Base-by-base conservation (phyloP, 2,797 vertebrate genomes). In the Nasua narica region DNA sequence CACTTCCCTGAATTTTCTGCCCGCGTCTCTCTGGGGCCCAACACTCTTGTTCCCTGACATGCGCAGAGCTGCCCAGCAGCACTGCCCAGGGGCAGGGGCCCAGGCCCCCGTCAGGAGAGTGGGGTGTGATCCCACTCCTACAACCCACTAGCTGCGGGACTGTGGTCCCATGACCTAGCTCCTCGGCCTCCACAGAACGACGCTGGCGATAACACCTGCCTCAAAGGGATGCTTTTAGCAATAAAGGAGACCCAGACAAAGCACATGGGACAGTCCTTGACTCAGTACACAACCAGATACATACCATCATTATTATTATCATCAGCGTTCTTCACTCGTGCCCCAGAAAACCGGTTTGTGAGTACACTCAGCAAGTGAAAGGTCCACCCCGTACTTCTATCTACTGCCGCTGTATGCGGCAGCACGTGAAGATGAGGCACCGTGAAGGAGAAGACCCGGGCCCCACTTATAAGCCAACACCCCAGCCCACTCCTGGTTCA, bases 1-100 rank as follows among this genome's bases (percentile, higher is more conserved):
- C 25, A 40, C 19, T 5, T 21, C 18, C 37, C 29, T n/a, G 0
- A 3, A 70, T 1, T 52, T 18, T 43, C 37, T 18, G 27, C 21
- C 52, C 23, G 0, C 1, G 0, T 19, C 43, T 54, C 62, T 35
- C 35, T 60, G 46, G 3, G 2, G 7, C 37, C 50, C 10, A 35
- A 1, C 0, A 1, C 35, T 65, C 50, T 69, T 25, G 3, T 19
- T 3, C 12, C 23, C 50, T 76, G 35, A 18, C 29, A 9, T 65
- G 35, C 2, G 14, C 11, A 37, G 52, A 5, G 10, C 14, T 40
- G 29, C 14, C 58, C 27, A 8, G 14, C 8, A n/a, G 54, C 13
- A 16, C 15, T 29, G 29, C 12, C 6, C 19, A 11, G 19, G 32
- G 3, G 12, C 2, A 21, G 69, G 23, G n/a, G 7, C n/a, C 78